These are phyloP conservation scores for Halocaridina rubra DNA, from an alignment of 2,888 invertebrate species.

Conservation along the genomic window DNA sequence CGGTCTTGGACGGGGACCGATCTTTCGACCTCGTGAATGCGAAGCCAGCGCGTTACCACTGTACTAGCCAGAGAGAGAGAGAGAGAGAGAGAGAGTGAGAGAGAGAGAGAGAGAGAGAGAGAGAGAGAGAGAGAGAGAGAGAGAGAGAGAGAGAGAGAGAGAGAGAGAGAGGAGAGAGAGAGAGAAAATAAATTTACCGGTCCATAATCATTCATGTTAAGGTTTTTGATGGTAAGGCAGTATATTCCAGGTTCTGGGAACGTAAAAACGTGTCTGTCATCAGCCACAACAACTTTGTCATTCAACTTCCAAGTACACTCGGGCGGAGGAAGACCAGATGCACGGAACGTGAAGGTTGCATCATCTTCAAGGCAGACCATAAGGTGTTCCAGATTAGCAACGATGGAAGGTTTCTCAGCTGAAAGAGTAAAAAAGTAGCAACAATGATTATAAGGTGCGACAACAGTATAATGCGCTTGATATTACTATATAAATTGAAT, in stretches of 20 bases:
- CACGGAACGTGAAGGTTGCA: slow-evolving; percentile 49
- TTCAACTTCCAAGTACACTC: slow-evolving; percentile 62
- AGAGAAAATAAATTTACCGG: slow-evolving; percentile 71
- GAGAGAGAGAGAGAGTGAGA: neutral
- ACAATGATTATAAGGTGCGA: too few species aligned
- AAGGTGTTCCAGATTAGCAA: slow-evolving; percentile 31
- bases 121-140: neutral
- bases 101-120: neutral
- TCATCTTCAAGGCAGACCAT: slow-evolving; percentile 56
- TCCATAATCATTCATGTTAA: slow-evolving; percentile 75
- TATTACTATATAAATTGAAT: too few species aligned
- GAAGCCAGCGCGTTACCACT: too few species aligned
- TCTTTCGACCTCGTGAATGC: too few species aligned
- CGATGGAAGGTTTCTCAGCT: slow-evolving; percentile 53
- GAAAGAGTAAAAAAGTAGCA: too few species aligned
- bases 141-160: neutral
- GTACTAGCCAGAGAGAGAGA: too few species aligned
- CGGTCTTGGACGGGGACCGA: too few species aligned
- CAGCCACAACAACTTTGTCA: slow-evolving; percentile 30
- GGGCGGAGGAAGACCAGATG: slow-evolving; percentile 62
- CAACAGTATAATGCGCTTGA: too few species aligned
- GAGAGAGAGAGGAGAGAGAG: neutral
- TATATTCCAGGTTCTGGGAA: slow-evolving; percentile 69
- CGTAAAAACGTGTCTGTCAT: slow-evolving; percentile 26
- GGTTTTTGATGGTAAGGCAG: slow-evolving; percentile 79